Base-by-base conservation (phyloP, 2,797 vertebrate species). In the Tokudaia tokunoshimensis region DNA sequence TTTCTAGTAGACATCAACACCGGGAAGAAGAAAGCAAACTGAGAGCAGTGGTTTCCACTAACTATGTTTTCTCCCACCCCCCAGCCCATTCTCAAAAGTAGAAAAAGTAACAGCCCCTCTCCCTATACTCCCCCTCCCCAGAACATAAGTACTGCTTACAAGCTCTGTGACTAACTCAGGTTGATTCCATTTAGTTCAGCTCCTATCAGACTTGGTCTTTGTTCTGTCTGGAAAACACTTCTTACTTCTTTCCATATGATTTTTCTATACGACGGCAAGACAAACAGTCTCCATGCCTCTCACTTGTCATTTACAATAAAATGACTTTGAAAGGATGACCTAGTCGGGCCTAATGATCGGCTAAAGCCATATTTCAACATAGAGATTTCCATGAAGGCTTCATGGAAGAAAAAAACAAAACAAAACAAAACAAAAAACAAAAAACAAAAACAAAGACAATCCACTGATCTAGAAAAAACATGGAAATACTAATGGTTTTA, bases 211-310 rank as follows among this genome's bases (percentile, higher is more conserved):
- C 65, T 84, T 94, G 85, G 70, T 81, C 44, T 96, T 75, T n/a
- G 59, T 65, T 89, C 41, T 82, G 67, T 80, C 82, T 92, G 31
- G 63, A 65, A 91, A 96, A 84, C 26, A 92, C 74, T 96, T 92
- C 83, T 83, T 67, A 67, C 29, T 55, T 92, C 26, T 93, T 93
- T 76, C 24, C 47, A 34, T 24, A 24, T 5, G 8, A 6, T 14
- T 94, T 93, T 20, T 94, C 61, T 15, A 17, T 55, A 74, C 55
- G 91, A 19, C 55, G 20, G 20, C 41, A 24, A 80, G 83, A 70
- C 2, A 44, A 55, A 90, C 76, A 44, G 52, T 17, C 26, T 26
- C 63, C 34, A 65, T 63, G 90, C 78, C 74, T 93, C 89, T 93
- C 14, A 91, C 15, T 80, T 91, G 79, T 20, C 78, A 50, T 92